phyloP scores from a whole-genome alignment of 2,797 vertebrate species.

The Pseudomugil gertrudae region DNA sequence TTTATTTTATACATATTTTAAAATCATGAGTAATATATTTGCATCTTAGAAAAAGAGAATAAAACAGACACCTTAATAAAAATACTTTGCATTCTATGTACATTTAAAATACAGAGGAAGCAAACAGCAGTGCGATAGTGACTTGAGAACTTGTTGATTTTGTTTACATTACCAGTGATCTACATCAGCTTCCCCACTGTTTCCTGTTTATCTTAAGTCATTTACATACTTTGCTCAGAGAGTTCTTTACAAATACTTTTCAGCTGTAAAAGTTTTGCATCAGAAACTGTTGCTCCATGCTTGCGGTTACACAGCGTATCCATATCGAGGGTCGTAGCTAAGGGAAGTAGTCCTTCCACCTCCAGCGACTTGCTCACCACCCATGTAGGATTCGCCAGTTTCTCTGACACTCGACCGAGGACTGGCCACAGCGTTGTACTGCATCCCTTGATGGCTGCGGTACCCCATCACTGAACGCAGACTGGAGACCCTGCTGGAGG shows the following conservation, averaged over 20 bases:
- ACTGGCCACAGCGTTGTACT: conserved; percentile 67
- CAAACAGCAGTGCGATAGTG: neutral
- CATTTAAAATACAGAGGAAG: conserved; percentile 42
- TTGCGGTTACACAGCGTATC: conserved; percentile 77
- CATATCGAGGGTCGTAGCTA: conserved; percentile 76
- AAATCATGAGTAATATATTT: conserved; percentile 15
- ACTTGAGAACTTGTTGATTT: conserved; percentile 7
- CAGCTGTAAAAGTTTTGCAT: conserved; percentile 1
- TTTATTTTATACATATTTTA: conserved; percentile 48
- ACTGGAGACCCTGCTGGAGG: conserved; percentile 78
- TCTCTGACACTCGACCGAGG: conserved; percentile 32
- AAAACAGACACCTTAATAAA: conserved; percentile 23
- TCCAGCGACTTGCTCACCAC: neutral
- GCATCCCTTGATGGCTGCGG: conserved; percentile 77
- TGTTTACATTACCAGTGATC: neutral
- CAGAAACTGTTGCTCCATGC: neutral
- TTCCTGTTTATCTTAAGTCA: neutral
- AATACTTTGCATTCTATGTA: conserved; percentile 49
- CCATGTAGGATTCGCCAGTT: conserved; percentile 29
- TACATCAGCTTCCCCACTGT: no score
- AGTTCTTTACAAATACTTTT: conserved; percentile 2
- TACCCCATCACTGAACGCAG: conserved; percentile 83
- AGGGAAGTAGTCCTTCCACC: conserved; percentile 15
- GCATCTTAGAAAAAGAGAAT: conserved; percentile 19
- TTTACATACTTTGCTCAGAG: conserved; percentile 16